These are phyloP conservation scores for Hycleus cichorii DNA, from an alignment of 1,140 invertebrate genomes.

Conservation along the genomic window DNA sequence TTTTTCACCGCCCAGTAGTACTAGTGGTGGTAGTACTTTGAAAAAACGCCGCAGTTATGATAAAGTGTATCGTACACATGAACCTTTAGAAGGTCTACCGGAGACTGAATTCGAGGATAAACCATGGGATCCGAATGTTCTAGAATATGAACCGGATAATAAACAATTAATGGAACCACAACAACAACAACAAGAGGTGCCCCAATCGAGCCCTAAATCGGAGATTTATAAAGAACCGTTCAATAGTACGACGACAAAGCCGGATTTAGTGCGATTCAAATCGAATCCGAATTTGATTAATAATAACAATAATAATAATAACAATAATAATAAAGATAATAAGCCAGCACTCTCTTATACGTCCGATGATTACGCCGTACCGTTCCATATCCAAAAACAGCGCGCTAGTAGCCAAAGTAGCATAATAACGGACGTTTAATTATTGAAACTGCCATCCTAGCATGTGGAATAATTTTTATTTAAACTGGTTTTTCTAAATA, in stretches of 20 bases:
- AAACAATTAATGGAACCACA: background rate
- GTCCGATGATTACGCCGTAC: conserved; percentile 24
- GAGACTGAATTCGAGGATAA: conserved; percentile 66
- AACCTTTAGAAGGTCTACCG: conserved; percentile 68
- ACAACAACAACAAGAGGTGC: background rate
- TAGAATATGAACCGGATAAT: conserved; percentile 17
- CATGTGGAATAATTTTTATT: conserved; percentile 18
- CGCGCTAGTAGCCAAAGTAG: conserved; percentile 30
- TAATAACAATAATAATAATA: background rate
- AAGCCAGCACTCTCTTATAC: conserved; percentile 8
- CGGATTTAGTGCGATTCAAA: conserved; percentile 4
- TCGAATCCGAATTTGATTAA: conserved; percentile 3
- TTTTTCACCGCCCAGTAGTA: conserved; percentile 17
- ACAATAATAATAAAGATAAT: background rate
- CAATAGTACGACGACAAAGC: background rate
- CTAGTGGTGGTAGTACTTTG: conserved; percentile 25
- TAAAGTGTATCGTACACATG: conserved; percentile 70
- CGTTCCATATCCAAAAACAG: conserved; percentile 17
- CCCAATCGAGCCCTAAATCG: background rate
- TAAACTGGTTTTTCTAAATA: background rate
- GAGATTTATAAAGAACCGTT: background rate
- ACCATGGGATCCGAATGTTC: conserved; percentile 53
- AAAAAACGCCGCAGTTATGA: conserved; percentile 67
- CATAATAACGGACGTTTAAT: conserved; percentile 32
- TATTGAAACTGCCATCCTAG: conserved; percentile 3